These are phyloP conservation scores for Microtus montanus DNA, from an alignment of 2,113 vertebrate species.

Conservation along the genomic window DNA sequence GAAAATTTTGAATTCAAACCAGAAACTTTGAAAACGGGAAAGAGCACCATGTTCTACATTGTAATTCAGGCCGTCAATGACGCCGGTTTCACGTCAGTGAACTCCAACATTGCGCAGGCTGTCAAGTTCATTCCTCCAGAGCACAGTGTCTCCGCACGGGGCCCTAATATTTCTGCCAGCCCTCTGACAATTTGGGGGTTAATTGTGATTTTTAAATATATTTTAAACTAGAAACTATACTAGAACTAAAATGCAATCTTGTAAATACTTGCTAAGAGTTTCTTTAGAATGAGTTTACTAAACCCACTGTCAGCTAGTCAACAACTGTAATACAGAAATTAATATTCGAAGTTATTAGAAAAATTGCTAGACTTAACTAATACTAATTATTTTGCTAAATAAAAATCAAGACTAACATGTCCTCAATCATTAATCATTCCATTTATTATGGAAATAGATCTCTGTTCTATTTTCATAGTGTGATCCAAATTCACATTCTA, in stretches of 20 bases:
- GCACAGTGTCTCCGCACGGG: not conserved
- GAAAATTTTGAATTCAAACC: slow-evolving; percentile 79
- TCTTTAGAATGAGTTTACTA: slow-evolving; percentile 43
- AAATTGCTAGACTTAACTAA: slow-evolving; percentile 34
- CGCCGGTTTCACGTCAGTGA: slow-evolving; percentile 64
- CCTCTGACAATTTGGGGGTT: slow-evolving; percentile 16
- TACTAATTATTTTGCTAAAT: slow-evolving; percentile 30
- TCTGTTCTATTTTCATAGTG: slow-evolving; percentile 19
- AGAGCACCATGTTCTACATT: slow-evolving; percentile 77
- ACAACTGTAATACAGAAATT: slow-evolving; percentile 26
- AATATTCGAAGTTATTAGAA: not conserved
- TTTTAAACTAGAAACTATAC: slow-evolving; percentile 59
- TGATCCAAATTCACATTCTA: not conserved
- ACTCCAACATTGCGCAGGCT: slow-evolving; percentile 81
- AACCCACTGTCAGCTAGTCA: not conserved
- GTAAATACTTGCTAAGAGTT: not conserved
- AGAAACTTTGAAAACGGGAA: slow-evolving; percentile 62
- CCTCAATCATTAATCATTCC: not conserved
- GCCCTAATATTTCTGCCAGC: not conserved
- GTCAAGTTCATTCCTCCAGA: slow-evolving; percentile 56
- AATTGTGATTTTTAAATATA: slow-evolving; percentile 44
- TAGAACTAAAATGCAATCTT: slow-evolving; percentile 60
- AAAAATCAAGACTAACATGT: slow-evolving; percentile 31
- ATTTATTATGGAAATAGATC: slow-evolving; percentile 37
- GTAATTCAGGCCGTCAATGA: slow-evolving; percentile 71